Conservation (phyloP, 2,888 invertebrate genomes). For the Hyppa rectilinea region DNA sequence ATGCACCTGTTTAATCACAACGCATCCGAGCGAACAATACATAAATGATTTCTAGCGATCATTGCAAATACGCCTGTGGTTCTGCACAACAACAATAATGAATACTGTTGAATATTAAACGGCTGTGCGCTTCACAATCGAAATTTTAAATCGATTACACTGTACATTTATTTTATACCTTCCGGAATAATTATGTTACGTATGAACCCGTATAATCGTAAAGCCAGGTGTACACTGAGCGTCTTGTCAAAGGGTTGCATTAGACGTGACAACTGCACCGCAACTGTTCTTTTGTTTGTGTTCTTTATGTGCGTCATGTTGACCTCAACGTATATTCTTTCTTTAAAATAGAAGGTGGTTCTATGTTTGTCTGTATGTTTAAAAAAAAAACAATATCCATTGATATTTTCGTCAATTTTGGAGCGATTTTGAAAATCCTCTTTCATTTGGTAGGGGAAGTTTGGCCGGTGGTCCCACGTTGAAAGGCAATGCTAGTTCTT, state of each 20-base stretch:
- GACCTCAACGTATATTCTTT: too few species aligned
- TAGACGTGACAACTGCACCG: too few species aligned
- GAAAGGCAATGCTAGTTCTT: too few species aligned
- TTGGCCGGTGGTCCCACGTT: too few species aligned
- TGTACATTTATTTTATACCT: slow-evolving; percentile 65
- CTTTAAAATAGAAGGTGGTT: too few species aligned
- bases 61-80: slow-evolving; percentile 62
- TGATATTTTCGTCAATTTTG: too few species aligned
- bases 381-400: too few species aligned
- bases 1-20: slow-evolving; percentile 53
- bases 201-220: slow-evolving; percentile 27
- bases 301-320: too few species aligned
- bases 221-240: neutral
- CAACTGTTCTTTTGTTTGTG: too few species aligned
- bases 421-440: too few species aligned
- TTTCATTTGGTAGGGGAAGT: too few species aligned
- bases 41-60: slow-evolving; percentile 64
- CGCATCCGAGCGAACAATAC: slow-evolving; percentile 34
- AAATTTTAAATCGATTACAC: slow-evolving; percentile 75
- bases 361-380: too few species aligned
- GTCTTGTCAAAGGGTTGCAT: neutral
- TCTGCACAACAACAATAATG: slow-evolving; percentile 56
- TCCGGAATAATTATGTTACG: slow-evolving; percentile 58
- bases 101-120: slow-evolving; percentile 67
- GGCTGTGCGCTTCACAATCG: slow-evolving; percentile 67